These are phyloP conservation scores for Trididemnum nubilum DNA, from an alignment of 23 tunicate species.

Conservation along the genomic window DNA sequence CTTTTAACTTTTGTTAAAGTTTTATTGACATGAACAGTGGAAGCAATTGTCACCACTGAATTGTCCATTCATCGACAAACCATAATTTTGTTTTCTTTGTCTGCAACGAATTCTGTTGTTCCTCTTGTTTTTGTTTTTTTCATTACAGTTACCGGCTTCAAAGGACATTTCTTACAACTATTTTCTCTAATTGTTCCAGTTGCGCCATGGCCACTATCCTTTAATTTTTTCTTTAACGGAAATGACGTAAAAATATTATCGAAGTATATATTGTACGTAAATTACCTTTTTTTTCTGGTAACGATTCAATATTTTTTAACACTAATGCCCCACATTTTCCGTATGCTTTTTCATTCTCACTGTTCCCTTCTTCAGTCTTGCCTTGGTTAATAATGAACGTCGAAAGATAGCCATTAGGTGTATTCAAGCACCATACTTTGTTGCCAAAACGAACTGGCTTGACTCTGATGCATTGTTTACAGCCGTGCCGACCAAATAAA, in stretches of 20 bases:
- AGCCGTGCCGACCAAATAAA: conserved; percentile 21
- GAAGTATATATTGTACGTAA: conserved; percentile 10
- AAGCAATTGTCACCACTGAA: conserved; percentile 29
- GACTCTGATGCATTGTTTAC: conserved; percentile 15
- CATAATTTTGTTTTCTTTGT: conserved; percentile 13
- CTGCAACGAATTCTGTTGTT: conserved; percentile 12
- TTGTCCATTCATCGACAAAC: conserved; percentile 24
- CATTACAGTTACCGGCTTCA: conserved; percentile 15
- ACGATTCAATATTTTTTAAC: conserved; percentile 15
- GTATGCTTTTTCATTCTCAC: conserved; percentile 2
- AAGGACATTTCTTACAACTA: conserved; percentile 12
- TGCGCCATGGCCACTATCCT: neutral
- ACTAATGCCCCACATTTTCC: conserved; percentile 21
- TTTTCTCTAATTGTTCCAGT: conserved; percentile 18
- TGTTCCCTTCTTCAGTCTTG: neutral
- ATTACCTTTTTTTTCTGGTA: neutral
- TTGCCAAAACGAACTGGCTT: conserved; percentile 23
- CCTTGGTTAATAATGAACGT: conserved; percentile 15
- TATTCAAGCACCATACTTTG: conserved; percentile 29
- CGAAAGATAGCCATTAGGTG: conserved; percentile 2
- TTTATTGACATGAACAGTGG: conserved; percentile 14
- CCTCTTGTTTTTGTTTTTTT: conserved; percentile 19
- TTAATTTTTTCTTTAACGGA: conserved; percentile 5
- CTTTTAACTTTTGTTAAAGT: conserved; percentile 15
- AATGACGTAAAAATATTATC: conserved; percentile 9